Base-by-base conservation (phyloP, 2,797 vertebrate genomes). In the Galaxias olidus region DNA sequence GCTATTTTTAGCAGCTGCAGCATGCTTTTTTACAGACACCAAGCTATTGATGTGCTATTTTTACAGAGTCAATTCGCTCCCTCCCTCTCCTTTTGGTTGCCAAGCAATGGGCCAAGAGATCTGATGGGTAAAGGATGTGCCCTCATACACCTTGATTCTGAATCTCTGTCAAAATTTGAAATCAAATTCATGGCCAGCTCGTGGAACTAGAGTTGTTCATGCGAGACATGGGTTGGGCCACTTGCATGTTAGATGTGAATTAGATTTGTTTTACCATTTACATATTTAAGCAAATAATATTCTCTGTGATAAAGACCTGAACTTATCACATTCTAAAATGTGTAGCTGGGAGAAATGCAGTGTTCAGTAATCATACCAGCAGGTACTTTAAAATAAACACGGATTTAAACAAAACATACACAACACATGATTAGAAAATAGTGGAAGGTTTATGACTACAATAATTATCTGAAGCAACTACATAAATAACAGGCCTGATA, bases 1-100 rank as follows among this genome's bases (percentile, higher is more conserved):
- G 84, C 90, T 97, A 96, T 98, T 95, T 97, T 94, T 96, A 97
- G 91, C 86, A 79, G 77, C 84, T 74, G 78, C 90, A 88, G 89
- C 87, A 87, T 93, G 92, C 94, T 91, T 93, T 94, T 94, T 95
- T 84, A 65, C 79, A 94, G 92, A 94, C 93, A 91, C 84, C 75
- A 81, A 89, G 87, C 88, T 86, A 91, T 90, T 89, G 83, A 93
- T 93, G 89, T 90, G 86, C 89, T 88, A 90, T 91, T 91, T 92
- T 91, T 83, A 80, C 82, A 65, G 12, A 84, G 82, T 92, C 79
- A 77, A 75, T 78, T 88, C 85, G 86, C 86, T 87, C 78, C 85
- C 84, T 79, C 83, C 73, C 70, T 77, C 69, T 77, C 67, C 54
- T 81, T 79, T 83, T 78, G 66, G 86, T 89, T 89, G 86, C 86